These are phyloP conservation scores for Acronicta aceris DNA, from an alignment of 2,888 invertebrate species.

Conservation along the genomic window DNA sequence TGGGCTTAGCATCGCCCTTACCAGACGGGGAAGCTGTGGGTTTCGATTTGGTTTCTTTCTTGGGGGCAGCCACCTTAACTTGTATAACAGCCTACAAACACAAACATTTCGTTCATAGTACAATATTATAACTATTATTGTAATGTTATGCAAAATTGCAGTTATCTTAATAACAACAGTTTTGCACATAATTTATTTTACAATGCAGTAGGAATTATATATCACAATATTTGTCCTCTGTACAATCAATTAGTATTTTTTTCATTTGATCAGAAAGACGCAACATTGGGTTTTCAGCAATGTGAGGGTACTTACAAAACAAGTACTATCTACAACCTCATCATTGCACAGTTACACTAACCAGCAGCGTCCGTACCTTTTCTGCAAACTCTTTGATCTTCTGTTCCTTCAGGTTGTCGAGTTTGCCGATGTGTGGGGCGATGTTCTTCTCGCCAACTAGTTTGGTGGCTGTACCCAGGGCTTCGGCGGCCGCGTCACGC, in stretches of 20 bases:
- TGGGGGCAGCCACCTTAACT: constrained; percentile 91
- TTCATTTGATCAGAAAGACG: no score
- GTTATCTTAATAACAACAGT: no score
- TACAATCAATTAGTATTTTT: not conserved
- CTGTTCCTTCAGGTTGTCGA: constrained; percentile 96
- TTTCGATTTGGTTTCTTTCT: constrained; percentile 89
- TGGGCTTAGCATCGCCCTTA: constrained; percentile 79
- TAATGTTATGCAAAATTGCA: not conserved
- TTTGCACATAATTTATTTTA: not conserved
- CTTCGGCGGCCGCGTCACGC: constrained; percentile 97
- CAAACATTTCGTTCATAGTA: not conserved
- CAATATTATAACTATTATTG: not conserved
- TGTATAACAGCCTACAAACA: constrained; percentile 92
- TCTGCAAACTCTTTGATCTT: constrained; percentile 98
- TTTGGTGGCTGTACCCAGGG: constrained; percentile 97
- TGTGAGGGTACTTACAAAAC: constrained; percentile 32
- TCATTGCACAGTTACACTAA: constrained; percentile 36
- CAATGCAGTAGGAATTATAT: no score
- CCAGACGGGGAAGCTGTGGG: constrained; percentile 87
- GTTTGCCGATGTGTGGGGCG: constrained; percentile 94
- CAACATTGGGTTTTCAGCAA: constrained; percentile 11
- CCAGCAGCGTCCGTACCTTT: constrained; percentile 85
- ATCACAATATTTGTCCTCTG: no score
- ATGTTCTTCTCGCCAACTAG: constrained; percentile 97
- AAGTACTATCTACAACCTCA: constrained; percentile 28